Conservation (phyloP, 2,888 invertebrate species). For the Theretra japonica region DNA sequence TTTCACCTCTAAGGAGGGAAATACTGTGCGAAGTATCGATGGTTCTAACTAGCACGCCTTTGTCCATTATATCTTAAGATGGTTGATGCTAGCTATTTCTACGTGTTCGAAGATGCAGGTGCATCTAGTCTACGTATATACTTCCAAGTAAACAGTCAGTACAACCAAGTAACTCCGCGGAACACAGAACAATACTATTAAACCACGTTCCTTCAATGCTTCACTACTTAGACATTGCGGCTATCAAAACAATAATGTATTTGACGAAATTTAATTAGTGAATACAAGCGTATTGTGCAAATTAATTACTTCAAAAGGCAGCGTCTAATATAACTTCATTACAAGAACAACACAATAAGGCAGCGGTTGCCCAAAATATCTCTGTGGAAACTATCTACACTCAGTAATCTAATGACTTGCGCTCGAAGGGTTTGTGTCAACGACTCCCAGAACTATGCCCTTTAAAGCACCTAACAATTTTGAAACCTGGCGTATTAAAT, state of each 20-base stretch:
- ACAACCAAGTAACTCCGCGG: neutral
- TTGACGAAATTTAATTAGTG: constrained; percentile 27
- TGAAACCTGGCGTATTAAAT: too few relatives aligned
- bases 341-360: constrained; percentile 11
- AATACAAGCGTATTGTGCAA: constrained; percentile 4
- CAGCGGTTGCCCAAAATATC: constrained; percentile 20
- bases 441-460: neutral
- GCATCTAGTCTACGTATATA: too few relatives aligned
- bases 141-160: too few relatives aligned
- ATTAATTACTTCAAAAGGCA: constrained; percentile 27
- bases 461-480: too few relatives aligned
- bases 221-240: neutral
- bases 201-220: neutral
- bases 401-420: constrained; percentile 34
- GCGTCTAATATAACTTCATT: constrained; percentile 23
- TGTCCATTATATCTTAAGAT: too few relatives aligned
- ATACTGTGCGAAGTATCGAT: too few relatives aligned
- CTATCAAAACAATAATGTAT: constrained; percentile 19
- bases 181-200: neutral
- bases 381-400: constrained; percentile 22
- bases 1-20: too few relatives aligned
- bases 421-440: constrained; percentile 19
- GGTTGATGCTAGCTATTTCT: too few relatives aligned
- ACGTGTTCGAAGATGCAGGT: too few relatives aligned
- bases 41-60: too few relatives aligned